phyloP scores from a whole-genome alignment of 53 echinoderm and acorn worm genomes.

The Luidia sarsii region DNA sequence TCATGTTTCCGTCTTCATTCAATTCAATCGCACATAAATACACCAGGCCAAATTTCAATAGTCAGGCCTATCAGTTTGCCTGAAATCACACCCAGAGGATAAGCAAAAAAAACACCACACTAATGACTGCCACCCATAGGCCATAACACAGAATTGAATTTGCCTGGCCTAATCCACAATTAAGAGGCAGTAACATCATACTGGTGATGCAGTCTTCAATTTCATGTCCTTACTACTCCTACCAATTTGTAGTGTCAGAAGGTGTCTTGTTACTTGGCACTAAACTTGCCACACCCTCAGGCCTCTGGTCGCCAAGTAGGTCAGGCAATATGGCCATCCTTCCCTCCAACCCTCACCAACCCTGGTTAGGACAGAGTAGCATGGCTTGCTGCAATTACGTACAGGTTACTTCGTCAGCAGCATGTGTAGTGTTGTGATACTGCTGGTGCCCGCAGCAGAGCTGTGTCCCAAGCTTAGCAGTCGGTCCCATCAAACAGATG shows the following conservation, averaged over 20 bases:
- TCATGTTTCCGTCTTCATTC: too few relatives aligned
- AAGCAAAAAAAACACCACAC: not conserved
- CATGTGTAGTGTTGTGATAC: slow-evolving; percentile 35
- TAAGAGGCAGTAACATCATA: slow-evolving; percentile 57
- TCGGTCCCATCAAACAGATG: slow-evolving; percentile 34
- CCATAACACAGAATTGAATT: slow-evolving; percentile 19
- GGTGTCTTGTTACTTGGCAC: slow-evolving; percentile 46
- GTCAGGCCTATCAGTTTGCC: too few relatives aligned
- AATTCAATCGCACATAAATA: too few relatives aligned
- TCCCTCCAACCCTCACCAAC: not conserved
- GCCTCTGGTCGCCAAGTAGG: slow-evolving; percentile 32
- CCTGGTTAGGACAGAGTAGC: too few relatives aligned
- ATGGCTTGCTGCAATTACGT: not conserved
- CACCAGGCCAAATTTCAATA: too few relatives aligned
- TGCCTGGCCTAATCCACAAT: slow-evolving; percentile 56
- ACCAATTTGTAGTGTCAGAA: slow-evolving; percentile 41
- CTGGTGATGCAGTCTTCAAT: slow-evolving; percentile 26
- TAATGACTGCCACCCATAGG: not conserved
- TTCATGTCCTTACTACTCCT: slow-evolving; percentile 34
- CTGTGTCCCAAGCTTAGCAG: not conserved
- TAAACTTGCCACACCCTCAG: slow-evolving; percentile 28
- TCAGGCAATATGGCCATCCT: slow-evolving; percentile 41
- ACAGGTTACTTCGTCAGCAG: slow-evolving; percentile 34
- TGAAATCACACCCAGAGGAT: too few relatives aligned
- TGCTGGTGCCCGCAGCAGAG: slow-evolving; percentile 21